These are phyloP conservation scores for Mystacornis crossleyi DNA, from an alignment of 2,113 vertebrate species.

Conservation along the genomic window DNA sequence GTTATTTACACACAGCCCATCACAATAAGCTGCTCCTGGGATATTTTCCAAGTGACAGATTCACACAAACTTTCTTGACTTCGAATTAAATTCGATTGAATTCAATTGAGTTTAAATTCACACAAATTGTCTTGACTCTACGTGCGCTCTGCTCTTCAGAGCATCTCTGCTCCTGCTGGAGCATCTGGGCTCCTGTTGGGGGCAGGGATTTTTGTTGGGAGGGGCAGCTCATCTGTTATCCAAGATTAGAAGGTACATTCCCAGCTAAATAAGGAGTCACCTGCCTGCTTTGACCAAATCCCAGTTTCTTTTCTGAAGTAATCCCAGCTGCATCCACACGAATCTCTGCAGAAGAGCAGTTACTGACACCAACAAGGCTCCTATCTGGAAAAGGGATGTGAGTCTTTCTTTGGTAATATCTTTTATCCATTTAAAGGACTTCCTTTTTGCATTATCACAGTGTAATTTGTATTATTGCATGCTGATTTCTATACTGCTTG, in stretches of 20 bases:
- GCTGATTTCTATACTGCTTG: not conserved
- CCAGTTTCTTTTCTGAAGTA: not conserved
- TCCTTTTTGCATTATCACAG: not conserved
- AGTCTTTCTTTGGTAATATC: not conserved
- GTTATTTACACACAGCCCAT: not conserved
- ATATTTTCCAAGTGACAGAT: not conserved
- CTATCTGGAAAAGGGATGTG: not conserved
- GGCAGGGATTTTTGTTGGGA: accelerated
- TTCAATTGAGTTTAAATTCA: not conserved
- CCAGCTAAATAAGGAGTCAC: not conserved
- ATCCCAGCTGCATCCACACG: accelerated
- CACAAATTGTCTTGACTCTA: not conserved
- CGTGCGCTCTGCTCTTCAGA: not conserved
- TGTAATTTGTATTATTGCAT: not conserved
- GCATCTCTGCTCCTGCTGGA: not conserved
- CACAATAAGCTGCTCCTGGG: not conserved
- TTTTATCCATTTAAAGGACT: not conserved
- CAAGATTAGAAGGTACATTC: not conserved
- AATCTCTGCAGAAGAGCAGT: not conserved
- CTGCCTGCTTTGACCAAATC: not conserved
- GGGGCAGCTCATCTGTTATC: not conserved
- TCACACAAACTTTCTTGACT: not conserved
- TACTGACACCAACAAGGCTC: not conserved
- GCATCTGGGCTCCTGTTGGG: not conserved
- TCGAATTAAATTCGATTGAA: not conserved